These are phyloP conservation scores for Spermophilus dauricus DNA, from an alignment of 2,113 vertebrate species.

Conservation along the genomic window DNA sequence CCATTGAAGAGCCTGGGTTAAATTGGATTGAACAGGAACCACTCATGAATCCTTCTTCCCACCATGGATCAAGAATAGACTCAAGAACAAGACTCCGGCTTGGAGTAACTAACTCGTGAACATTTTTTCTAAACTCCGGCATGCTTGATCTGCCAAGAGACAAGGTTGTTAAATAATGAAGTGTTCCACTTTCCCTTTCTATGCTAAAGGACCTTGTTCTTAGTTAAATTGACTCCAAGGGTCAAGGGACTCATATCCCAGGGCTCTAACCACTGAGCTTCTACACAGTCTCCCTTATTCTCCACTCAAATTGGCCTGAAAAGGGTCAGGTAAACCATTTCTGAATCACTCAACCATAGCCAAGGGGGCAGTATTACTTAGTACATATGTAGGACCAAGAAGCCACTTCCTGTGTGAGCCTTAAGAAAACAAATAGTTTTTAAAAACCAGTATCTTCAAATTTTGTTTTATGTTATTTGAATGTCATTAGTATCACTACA, in stretches of 20 bases:
- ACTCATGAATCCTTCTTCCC: not conserved
- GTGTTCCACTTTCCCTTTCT: not conserved
- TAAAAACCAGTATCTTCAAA: not conserved
- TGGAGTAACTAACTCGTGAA: not conserved
- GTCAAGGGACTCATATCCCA: not conserved
- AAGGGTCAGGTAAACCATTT: not conserved
- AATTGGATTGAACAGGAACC: not conserved
- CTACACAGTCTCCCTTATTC: not conserved
- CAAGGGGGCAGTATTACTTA: not conserved
- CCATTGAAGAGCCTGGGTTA: not conserved
- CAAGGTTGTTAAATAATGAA: not conserved
- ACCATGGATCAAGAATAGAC: not conserved
- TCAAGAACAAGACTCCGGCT: not conserved
- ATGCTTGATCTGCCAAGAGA: not conserved
- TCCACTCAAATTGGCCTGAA: not conserved
- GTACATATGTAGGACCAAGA: not conserved
- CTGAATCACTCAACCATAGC: not conserved
- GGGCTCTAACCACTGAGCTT: not conserved
- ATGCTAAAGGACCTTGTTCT: not conserved
- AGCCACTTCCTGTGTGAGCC: not conserved
- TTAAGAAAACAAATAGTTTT: not conserved
- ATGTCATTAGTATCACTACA: not conserved
- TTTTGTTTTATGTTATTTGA: slow-evolving; percentile 17
- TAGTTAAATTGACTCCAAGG: not conserved
- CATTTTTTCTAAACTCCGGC: not conserved